Conservation (phyloP, 2,797 vertebrate species). For the Hydrocynus forskahlii region DNA sequence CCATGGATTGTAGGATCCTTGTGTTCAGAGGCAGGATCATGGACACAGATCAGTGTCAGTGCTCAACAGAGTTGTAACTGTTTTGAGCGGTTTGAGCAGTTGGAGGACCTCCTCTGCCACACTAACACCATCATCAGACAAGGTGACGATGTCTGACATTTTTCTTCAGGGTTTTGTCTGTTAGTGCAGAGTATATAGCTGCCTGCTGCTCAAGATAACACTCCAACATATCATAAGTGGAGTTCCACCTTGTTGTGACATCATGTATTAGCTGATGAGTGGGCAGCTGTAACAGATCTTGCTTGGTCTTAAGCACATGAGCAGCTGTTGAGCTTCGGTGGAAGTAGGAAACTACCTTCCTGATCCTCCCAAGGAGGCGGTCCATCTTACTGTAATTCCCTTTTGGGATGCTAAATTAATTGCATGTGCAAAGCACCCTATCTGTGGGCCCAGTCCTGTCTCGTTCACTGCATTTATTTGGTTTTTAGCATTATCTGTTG, state of each 20-base stretch:
- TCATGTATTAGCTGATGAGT: slow-evolving; percentile 46
- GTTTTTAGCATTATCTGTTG: no score
- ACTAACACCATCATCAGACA: slow-evolving; percentile 25
- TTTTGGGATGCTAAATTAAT: no score
- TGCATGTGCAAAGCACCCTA: no score
- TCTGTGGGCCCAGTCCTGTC: no score
- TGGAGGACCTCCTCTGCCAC: slow-evolving; percentile 37
- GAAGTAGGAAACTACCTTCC: neutral
- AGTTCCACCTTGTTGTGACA: slow-evolving; percentile 42
- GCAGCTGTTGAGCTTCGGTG: slow-evolving; percentile 45
- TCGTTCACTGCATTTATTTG: no score
- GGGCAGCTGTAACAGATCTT: neutral
- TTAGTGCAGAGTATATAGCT: slow-evolving; percentile 46
- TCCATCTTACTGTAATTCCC: no score
- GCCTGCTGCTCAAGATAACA: slow-evolving; percentile 43
- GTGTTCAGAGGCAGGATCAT: slow-evolving; percentile 56
- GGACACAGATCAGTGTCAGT: slow-evolving; percentile 45
- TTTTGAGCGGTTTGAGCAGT: slow-evolving; percentile 32
- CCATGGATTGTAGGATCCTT: slow-evolving; percentile 52
- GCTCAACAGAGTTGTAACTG: slow-evolving; percentile 14
- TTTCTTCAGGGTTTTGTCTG: slow-evolving; percentile 36
- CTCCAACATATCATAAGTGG: slow-evolving; percentile 48
- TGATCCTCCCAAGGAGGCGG: no score
- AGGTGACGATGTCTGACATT: slow-evolving; percentile 25
- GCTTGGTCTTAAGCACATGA: slow-evolving; percentile 44